Percentiles rank a stretch among this genome's conserved stretches.
These are phyloP conservation scores for Iguana delicatissima DNA, from an alignment of 2,797 vertebrate genomes.

Conservation along the genomic window DNA sequence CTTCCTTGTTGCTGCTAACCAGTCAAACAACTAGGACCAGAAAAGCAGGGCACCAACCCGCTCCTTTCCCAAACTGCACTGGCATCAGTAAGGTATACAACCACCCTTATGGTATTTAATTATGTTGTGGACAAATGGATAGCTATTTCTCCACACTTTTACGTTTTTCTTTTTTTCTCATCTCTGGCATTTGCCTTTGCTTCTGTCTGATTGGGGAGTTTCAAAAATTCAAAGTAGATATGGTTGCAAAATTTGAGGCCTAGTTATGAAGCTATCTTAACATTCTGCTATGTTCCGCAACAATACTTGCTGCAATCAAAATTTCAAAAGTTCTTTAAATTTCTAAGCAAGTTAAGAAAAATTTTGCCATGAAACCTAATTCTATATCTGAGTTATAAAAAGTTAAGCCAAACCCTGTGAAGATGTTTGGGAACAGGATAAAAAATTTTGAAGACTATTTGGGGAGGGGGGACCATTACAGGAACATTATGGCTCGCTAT, in stretches of 20 bases:
- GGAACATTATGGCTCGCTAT: slow-evolving; percentile 62
- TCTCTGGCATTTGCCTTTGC: neutral
- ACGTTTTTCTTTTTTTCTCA: neutral
- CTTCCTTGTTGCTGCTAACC: neutral
- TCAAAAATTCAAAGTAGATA: neutral
- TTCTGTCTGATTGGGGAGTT: no score
- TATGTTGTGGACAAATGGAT: neutral
- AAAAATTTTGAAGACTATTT: slow-evolving; percentile 46
- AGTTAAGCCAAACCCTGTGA: neutral
- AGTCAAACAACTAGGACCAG: neutral
- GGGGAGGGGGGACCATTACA: slow-evolving; percentile 65
- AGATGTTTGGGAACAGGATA: neutral
- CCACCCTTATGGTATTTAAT: neutral
- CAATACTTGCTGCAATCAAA: no score
- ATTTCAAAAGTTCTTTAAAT: no score
- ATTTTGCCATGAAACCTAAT: neutral
- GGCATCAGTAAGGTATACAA: neutral
- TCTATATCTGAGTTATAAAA: neutral
- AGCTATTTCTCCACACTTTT: neutral
- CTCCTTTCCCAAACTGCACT: neutral
- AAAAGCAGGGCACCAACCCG: neutral
- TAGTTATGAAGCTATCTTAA: neutral
- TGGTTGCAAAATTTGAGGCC: neutral
- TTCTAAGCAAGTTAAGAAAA: no score
- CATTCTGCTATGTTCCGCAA: neutral